Evolutionary conservation across 2,113 vertebrate genomes (phyloP), one percentile per base, ranked within the genome.

Genomic region (Ctenodactylus gundi): DNA sequence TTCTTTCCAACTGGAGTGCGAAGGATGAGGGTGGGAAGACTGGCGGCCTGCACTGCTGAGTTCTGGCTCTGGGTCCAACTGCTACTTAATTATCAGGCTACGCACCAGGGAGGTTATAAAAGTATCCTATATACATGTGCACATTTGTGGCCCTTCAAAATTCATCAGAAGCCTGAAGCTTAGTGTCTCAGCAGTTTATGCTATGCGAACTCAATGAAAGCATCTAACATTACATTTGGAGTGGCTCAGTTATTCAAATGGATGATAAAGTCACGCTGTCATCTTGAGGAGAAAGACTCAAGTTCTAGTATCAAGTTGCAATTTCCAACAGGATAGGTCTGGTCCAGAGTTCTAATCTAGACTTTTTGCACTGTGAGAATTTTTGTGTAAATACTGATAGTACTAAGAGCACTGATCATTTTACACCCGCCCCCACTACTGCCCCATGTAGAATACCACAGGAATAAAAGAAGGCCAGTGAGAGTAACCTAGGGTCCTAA

Each of bases 221-320:
- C 53, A 36, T 67, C 77, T 73, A 65, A 44, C 78, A 51, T 25
- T 90, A n/a, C 60, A 92, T 80, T 23, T 68, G 58, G 91, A 73
- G 25, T 90, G 91, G 94, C 95, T 97, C 95, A 93, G 91, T 88
- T 76, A 95, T 72, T 55, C 49, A 65, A 96, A 88, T 82, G 75
- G 78, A 84, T 57, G 62, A 80, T 70, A 44, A 85, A 72, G 93
- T 21, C 39, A 25, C 87, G 60, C 2, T 70, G 89, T 65, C n/a
- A 53, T 44, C 76, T 76, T 64, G 39, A 73, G 49, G 10, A 55
- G 41, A 81, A 60, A 62, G 76, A 81, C 57, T 62, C 64, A 6
- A 72, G 83, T 64, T 73, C 60, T 89, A 57, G 49, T 82, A 51
- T 64, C 76, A 36, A 62, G 34, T 55, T 39, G 34, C 65, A 46